phyloP scores from a whole-genome alignment of 1,140 invertebrate genomes.

The Rhyacophila brunnea region DNA sequence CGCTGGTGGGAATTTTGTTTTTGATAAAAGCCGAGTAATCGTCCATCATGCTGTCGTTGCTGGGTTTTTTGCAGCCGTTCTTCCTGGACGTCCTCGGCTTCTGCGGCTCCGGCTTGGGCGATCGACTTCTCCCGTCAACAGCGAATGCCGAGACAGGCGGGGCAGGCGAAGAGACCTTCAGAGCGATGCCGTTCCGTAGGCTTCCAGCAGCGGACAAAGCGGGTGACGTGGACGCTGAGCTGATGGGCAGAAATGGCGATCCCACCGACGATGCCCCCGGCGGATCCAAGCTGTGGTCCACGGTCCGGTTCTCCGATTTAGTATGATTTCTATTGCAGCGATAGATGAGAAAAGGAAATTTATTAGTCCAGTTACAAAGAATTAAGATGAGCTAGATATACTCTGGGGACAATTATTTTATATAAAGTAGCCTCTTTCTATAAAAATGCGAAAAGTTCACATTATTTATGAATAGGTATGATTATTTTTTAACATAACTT shows the following conservation, averaged over 20 bases:
- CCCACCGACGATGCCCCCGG: background rate
- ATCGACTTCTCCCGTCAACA: constrained; percentile 25
- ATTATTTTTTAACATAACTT: no score
- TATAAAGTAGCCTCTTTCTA: no score
- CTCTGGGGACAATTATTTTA: no score
- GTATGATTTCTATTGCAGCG: constrained; percentile 27
- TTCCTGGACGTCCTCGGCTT: constrained; percentile 28
- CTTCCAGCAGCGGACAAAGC: constrained; percentile 10
- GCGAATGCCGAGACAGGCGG: constrained; percentile 5
- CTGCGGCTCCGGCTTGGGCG: constrained; percentile 21
- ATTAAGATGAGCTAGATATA: no score
- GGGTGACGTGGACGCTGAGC: constrained; percentile 30
- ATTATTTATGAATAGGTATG: no score
- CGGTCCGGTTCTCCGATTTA: constrained; percentile 32
- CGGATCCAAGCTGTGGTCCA: constrained; percentile 26
- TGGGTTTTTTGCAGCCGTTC: constrained; percentile 31
- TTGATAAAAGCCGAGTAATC: constrained; percentile 34
- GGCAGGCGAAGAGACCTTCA: background rate
- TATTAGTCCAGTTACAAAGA: no score
- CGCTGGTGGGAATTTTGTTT: constrained; percentile 28
- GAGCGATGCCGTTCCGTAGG: constrained; percentile 15
- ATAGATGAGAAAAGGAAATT: no score
- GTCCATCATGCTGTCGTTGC: constrained; percentile 15
- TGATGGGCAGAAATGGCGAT: constrained; percentile 29
- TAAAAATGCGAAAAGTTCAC: no score